Conservation (phyloP, 2,888 invertebrate species). For the Dinocampus coccinellae region DNA sequence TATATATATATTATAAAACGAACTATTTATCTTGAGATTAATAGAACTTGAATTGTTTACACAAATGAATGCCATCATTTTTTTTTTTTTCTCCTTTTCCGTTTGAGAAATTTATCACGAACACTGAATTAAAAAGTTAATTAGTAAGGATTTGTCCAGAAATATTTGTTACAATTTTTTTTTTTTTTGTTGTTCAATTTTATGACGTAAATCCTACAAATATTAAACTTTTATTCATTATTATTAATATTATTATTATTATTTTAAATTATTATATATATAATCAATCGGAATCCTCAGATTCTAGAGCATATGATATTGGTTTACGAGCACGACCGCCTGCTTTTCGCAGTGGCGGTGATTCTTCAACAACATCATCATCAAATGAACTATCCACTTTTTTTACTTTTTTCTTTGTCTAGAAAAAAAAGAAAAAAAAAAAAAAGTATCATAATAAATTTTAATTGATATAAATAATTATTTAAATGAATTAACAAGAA, state of each 20-base stretch:
- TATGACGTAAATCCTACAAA: neutral
- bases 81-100: neutral
- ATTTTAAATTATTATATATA: neutral
- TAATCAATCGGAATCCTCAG: constrained; percentile 57
- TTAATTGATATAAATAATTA: neutral
- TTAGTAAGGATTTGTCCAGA: neutral
- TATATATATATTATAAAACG: neutral
- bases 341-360: constrained; percentile 60
- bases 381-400: constrained; percentile 51
- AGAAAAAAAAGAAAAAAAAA: constrained; percentile 16
- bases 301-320: constrained; percentile 70
- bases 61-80: neutral
- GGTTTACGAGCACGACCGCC: constrained; percentile 71
- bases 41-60: neutral
- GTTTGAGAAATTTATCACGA: neutral
- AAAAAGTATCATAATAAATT: neutral
- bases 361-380: constrained; percentile 45
- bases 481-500: no score
- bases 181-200: no score
- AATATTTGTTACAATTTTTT: neutral
- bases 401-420: constrained; percentile 58
- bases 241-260: neutral
- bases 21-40: neutral
- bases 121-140: neutral
- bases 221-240: neutral